Conservation (phyloP, 2,888 invertebrate species). For the Microctonus aethiopoides region DNA sequence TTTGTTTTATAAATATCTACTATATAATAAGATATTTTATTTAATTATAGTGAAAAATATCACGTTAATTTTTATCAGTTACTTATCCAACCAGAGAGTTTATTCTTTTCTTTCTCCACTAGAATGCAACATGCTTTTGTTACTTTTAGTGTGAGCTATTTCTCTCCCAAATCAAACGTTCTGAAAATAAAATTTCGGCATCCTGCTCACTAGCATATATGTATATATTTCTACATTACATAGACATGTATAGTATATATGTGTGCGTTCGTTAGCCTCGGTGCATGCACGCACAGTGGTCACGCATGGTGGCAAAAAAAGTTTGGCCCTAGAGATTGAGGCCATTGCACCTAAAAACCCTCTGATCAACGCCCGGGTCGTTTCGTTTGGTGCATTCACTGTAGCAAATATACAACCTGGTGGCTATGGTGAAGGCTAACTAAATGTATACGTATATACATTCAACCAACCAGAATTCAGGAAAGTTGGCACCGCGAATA, state of each 20-base stretch:
- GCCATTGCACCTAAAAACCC: conserved; percentile 63
- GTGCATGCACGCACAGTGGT: conserved; percentile 49
- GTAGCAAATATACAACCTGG: conserved; percentile 34
- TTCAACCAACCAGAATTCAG: not conserved
- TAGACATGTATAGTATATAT: conserved; percentile 7
- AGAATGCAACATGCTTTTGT: not conserved
- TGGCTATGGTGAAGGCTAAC: too few relatives aligned
- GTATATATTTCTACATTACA: conserved; percentile 24
- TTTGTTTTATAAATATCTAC: too few relatives aligned
- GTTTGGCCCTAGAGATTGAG: conserved; percentile 64
- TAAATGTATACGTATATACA: not conserved
- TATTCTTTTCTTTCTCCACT: not conserved
- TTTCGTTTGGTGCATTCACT: conserved; percentile 31
- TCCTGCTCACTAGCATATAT: conserved; percentile 42
- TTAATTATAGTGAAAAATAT: too few relatives aligned
- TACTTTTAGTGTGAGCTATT: not conserved
- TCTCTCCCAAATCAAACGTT: conserved; percentile 51
- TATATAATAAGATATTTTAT: too few relatives aligned
- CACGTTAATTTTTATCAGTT: too few relatives aligned
- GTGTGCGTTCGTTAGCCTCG: conserved; percentile 39
- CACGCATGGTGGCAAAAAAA: conserved; percentile 57
- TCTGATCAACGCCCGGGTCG: conserved; percentile 46
- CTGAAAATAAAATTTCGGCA: conserved; percentile 64
- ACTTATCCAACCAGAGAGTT: conserved; percentile 7
- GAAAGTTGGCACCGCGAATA: not conserved